Conservation (phyloP, 92 coral and sea anemone species). For the Heteractis magnifica region DNA sequence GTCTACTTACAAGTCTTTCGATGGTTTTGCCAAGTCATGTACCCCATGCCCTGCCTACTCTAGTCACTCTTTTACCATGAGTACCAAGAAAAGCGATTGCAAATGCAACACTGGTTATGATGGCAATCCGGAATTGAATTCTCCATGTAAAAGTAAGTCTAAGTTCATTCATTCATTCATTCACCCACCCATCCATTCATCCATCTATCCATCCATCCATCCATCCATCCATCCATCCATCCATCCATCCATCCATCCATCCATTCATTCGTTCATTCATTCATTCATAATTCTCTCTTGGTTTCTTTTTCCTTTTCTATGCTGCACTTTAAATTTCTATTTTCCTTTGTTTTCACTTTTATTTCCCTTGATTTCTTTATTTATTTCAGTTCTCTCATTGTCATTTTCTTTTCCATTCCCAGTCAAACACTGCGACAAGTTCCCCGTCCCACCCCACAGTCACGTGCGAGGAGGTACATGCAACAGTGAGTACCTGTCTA, state of each 20-base stretch:
- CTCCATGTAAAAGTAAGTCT: constrained; percentile 72
- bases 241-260: background rate
- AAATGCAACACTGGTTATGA: constrained; percentile 70
- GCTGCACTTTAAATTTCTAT: background rate
- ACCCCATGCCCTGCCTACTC: constrained; percentile 63
- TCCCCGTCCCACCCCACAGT: constrained; percentile 65
- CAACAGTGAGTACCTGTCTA: constrained; percentile 60
- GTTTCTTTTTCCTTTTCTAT: too few relatives aligned
- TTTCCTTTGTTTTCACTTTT: background rate
- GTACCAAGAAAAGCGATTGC: constrained; percentile 57
- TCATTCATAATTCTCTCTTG: background rate
- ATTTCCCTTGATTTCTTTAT: background rate
- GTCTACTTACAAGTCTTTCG: constrained; percentile 74
- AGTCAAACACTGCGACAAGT: constrained; percentile 61
- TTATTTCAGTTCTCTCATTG: background rate
- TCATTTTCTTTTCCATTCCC: background rate
- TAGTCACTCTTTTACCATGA: constrained; percentile 54
- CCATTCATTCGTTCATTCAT: background rate
- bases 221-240: background rate
- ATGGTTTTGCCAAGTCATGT: constrained; percentile 62
- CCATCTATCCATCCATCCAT: background rate
- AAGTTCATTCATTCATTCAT: background rate
- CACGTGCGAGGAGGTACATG: constrained; percentile 67
- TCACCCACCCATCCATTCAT: background rate
- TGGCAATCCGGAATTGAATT: constrained; percentile 58